Evolutionary conservation across 2,888 invertebrate genomes (phyloP).

Genomic region (Girardia tigrina): DNA sequence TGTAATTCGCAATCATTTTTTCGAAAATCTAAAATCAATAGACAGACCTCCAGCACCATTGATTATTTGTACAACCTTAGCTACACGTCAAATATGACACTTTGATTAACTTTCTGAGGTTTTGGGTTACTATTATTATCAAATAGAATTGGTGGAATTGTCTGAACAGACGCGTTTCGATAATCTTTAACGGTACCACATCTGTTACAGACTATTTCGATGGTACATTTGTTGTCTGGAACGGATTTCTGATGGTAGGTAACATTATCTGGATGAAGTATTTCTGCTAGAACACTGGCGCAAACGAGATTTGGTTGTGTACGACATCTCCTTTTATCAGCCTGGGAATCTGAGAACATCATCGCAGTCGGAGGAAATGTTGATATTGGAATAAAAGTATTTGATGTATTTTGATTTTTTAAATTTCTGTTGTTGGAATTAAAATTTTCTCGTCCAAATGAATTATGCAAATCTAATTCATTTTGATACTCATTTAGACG

Average conservation of each 20-base stretch:
- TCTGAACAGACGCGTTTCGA: neutral
- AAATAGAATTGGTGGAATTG: neutral
- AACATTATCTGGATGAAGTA: neutral
- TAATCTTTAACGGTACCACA: neutral
- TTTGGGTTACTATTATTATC: neutral
- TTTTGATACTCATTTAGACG: neutral
- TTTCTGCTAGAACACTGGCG: slow-evolving; percentile 15
- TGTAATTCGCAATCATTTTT: too few relatives aligned
- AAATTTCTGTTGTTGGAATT: neutral
- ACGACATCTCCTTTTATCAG: neutral
- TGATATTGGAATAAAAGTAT: neutral
- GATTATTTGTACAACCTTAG: too few relatives aligned
- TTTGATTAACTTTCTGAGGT: neutral
- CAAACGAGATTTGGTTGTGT: neutral
- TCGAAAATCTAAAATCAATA: too few relatives aligned
- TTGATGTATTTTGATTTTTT: slow-evolving; percentile 7
- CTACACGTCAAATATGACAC: neutral
- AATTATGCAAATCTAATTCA: neutral
- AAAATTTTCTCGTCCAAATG: neutral
- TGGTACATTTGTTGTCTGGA: neutral
- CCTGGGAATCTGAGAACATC: neutral
- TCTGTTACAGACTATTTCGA: neutral
- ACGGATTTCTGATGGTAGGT: neutral
- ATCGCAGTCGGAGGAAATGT: slow-evolving; percentile 14
- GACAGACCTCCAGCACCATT: too few relatives aligned